phyloP scores from a whole-genome alignment of 2,113 vertebrate genomes.

The Rhizomys pruinosus region DNA sequence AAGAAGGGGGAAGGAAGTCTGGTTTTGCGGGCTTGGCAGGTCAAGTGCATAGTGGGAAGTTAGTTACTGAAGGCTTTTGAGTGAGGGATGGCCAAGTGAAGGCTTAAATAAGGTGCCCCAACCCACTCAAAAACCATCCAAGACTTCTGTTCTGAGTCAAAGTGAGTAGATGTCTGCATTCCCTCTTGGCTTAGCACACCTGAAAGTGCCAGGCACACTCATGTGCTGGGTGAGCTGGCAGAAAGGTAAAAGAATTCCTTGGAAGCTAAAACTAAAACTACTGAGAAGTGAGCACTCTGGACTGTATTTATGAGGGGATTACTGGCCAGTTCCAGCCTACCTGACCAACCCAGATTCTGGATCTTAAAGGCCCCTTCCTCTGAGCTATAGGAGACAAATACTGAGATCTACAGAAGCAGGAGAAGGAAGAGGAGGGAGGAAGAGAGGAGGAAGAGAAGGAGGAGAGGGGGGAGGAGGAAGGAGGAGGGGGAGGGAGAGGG shows the following conservation, averaged over 20 bases:
- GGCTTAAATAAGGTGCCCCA: background rate
- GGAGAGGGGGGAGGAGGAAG: too few relatives aligned
- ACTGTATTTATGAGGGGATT: background rate
- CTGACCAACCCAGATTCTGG: background rate
- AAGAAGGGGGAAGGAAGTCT: background rate
- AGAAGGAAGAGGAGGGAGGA: background rate
- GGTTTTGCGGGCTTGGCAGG: background rate
- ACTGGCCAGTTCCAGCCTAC: background rate
- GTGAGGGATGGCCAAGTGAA: background rate
- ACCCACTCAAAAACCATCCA: background rate
- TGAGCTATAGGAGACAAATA: background rate
- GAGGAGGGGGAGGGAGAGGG: too few relatives aligned
- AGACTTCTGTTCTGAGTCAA: background rate
- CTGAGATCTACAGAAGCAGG: background rate
- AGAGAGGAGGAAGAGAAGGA: too few relatives aligned
- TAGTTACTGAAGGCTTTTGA: background rate
- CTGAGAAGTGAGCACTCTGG: background rate
- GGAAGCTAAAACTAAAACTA: constrained; percentile 20
- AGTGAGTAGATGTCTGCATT: background rate
- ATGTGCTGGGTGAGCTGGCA: background rate
- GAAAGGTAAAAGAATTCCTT: constrained; percentile 13
- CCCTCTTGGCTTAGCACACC: background rate
- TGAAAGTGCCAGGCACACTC: background rate
- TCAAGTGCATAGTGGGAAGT: background rate
- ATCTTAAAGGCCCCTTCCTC: background rate